phyloP scores from a whole-genome alignment of 2,888 invertebrate species.

The Falcaria lacertinaria region DNA sequence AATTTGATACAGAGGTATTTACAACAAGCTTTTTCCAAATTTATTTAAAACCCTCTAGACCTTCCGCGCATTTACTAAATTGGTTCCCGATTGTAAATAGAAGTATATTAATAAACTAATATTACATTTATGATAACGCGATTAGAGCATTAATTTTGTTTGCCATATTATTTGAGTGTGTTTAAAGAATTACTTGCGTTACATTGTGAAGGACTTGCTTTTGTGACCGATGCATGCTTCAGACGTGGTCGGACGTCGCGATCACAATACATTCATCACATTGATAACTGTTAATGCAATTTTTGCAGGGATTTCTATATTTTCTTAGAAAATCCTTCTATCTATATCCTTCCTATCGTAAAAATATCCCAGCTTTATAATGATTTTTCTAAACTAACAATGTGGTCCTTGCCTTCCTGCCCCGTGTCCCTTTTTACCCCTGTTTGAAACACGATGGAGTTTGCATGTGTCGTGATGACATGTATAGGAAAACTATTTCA shows the following conservation, averaged over 20 bases:
- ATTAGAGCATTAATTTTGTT: constrained; percentile 57
- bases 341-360: background rate
- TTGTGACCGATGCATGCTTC: constrained; percentile 54
- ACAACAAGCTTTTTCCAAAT: constrained; percentile 53
- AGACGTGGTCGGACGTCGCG: constrained; percentile 10
- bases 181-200: constrained; percentile 24
- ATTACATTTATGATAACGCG: constrained; percentile 22
- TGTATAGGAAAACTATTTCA: constrained; percentile 83
- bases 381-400: no score
- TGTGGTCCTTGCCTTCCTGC: no score
- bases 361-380: background rate
- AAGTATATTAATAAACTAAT: constrained; percentile 30
- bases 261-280: background rate
- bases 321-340: background rate
- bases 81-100: constrained; percentile 51
- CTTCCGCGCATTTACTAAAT: constrained; percentile 67
- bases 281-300: constrained; percentile 6
- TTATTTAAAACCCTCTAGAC: constrained; percentile 53
- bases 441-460: constrained; percentile 12
- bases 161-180: constrained; percentile 32
- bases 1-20: constrained; percentile 47
- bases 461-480: constrained; percentile 63
- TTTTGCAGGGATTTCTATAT: background rate
- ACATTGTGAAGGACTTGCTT: constrained; percentile 28
- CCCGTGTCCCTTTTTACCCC: background rate